Conservation (phyloP, 2,797 vertebrate species). For the Macropus fuliginosus region DNA sequence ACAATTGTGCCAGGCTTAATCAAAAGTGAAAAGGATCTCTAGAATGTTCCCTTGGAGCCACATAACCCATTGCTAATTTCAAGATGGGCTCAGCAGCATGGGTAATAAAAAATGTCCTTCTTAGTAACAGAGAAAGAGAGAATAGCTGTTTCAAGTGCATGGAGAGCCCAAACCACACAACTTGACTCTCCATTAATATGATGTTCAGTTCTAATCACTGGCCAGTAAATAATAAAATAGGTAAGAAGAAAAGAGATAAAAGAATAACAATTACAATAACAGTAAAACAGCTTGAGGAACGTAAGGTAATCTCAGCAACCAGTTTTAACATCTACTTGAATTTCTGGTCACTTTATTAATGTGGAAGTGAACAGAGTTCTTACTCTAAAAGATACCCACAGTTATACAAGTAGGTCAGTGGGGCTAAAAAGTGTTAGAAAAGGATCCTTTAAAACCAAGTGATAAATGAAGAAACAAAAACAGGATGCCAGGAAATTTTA, state of each 20-base stretch:
- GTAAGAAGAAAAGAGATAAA: conserved; percentile 38
- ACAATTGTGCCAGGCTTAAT: conserved; percentile 83
- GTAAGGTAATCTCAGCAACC: conserved; percentile 28
- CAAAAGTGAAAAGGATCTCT: conserved; percentile 82
- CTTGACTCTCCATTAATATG: conserved; percentile 64
- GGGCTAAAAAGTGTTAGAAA: conserved; percentile 17
- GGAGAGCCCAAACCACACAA: conserved; percentile 65
- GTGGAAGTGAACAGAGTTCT: background rate
- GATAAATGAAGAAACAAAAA: conserved; percentile 30
- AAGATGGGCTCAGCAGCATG: conserved; percentile 75
- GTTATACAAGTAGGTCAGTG: conserved; percentile 25
- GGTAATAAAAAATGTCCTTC: conserved; percentile 83
- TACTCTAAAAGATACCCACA: background rate
- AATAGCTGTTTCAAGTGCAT: conserved; percentile 57
- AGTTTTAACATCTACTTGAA: conserved; percentile 18
- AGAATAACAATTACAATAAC: background rate
- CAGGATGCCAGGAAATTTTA: conserved; percentile 1
- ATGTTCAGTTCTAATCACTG: conserved; percentile 37
- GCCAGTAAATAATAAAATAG: conserved; percentile 59
- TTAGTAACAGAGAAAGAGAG: conserved; percentile 74
- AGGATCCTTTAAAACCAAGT: conserved; percentile 40
- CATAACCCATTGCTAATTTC: conserved; percentile 82
- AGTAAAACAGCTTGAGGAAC: conserved; percentile 46
- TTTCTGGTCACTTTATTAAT: background rate
- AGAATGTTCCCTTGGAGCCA: conserved; percentile 83